Base-by-base conservation (phyloP, 2,797 vertebrate species). In the Gobio occitaniae region DNA sequence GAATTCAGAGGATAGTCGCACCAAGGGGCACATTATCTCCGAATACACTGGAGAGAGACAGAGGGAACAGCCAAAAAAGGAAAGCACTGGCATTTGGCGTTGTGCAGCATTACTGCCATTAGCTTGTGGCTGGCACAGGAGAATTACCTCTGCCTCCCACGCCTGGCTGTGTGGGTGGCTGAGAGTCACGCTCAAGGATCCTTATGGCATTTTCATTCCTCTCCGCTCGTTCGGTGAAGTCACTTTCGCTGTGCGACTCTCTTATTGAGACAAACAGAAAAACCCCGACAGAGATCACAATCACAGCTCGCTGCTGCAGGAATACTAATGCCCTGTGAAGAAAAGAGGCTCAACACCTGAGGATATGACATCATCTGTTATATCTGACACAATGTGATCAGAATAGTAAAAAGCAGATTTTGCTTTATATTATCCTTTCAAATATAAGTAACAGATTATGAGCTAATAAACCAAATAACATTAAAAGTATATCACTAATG, bases 141-240 rank as follows among this genome's bases (percentile, higher is more conserved):
- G 83, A 83, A 87, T 52, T 69, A 80, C 84, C 81, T 87, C 77
- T 86, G 59, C 78, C 86, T 69, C 74, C 50, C 16, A 84, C 83
- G 70, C 47, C 75, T 86, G 84, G 47, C 75, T 44, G 76, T 78
- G 86, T 86, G 66, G 84, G 86, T 87, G 71, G 65, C 52, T 80
- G 52, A 72, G 65, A 89, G 86, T 84, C 83, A 87, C 47, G 80
- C 78, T 87, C 86, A 66, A 82, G 61, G 69, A 78, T 87, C 79
- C 74, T 88, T 50, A 70, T 77, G 77, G 80, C 72, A 84, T 84
- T 82, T 82, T 82, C 56, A 59, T 52, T 68, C 76, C 50, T 76
- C 82, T 82, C 54, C 4, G 11, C 32, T 80, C 83, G 29, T 78
- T 52, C 74, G 6, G 21, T 68, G 25, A 82, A 59, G 69, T 72